phyloP scores from a whole-genome alignment of 2,888 invertebrate species.

The Cactoblastis cactorum region DNA sequence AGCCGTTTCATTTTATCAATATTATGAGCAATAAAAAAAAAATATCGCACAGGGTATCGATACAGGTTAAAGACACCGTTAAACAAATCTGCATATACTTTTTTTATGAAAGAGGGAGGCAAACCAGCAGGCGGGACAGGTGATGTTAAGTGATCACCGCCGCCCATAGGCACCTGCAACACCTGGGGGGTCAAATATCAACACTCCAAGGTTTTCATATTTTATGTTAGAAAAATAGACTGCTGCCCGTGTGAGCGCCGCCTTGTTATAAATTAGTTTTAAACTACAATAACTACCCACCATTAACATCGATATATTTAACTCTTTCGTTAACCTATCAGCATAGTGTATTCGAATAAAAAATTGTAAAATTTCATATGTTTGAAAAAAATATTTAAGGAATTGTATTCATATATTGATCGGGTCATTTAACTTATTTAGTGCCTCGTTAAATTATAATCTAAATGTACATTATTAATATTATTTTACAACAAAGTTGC shows the following conservation, averaged over 20 bases:
- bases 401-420: conserved; percentile 17
- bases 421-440: conserved; percentile 24
- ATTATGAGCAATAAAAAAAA: too few species aligned
- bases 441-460: conserved; percentile 25
- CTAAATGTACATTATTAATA: conserved; percentile 21
- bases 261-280: conserved; percentile 26
- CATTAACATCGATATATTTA: conserved; percentile 28
- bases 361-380: conserved; percentile 23
- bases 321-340: conserved; percentile 27
- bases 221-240: not conserved
- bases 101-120: too few species aligned
- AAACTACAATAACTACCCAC: conserved; percentile 29
- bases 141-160: too few species aligned
- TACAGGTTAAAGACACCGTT: too few species aligned
- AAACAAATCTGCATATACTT: too few species aligned
- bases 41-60: too few species aligned
- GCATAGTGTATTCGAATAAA: conserved; percentile 23
- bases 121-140: too few species aligned
- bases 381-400: conserved; percentile 22
- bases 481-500: conserved; percentile 22
- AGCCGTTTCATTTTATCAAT: conserved; percentile 1
- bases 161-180: too few species aligned
- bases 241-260: not conserved
- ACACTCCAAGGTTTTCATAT: too few species aligned
- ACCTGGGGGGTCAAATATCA: too few species aligned